These are phyloP conservation scores for roundworm (Caenorhabditis elegans) DNA, from an alignment of 1,140 invertebrate genomes.

Conservation along the genomic window WBcel235 BX284603.4:8119501-8120000, in stretches of 20 bases:
- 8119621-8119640: constrained; percentile 14
- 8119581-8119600: constrained; percentile 4
- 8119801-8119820: no score
- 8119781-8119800: no score
- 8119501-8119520: constrained; percentile 3
- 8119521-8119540: neutral
- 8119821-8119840: no score
- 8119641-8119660: neutral
- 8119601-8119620: constrained; percentile 18
- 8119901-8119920: no score
- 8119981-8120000: no score
- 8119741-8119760: neutral
- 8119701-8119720: neutral
- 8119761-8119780: neutral
- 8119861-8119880: no score
- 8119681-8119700: neutral
- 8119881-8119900: no score
- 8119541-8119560: neutral
- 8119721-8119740: constrained; percentile 1
- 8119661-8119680: neutral
- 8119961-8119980: no score
- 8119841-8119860: no score
- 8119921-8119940: no score
- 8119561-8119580: neutral
- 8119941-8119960: no score